phyloP scores from a whole-genome alignment of 2,113 vertebrate genomes.

The Steatornis caripensis region DNA sequence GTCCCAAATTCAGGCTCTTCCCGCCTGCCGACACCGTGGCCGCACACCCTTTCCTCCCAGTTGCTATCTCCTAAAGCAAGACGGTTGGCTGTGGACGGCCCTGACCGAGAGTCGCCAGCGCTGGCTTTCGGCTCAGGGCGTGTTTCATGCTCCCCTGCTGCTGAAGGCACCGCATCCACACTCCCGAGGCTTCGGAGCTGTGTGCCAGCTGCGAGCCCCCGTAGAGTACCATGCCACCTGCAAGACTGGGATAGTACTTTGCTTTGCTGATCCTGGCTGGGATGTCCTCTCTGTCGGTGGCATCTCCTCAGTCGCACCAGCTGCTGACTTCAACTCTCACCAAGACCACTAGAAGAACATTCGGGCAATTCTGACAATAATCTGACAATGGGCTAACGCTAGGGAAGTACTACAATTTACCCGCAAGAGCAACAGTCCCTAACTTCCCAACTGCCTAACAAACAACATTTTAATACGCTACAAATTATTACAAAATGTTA shows the following conservation, averaged over 20 bases:
- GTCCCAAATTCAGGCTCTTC: not conserved
- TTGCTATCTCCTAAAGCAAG: not conserved
- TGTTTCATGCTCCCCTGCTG: rapidly evolving
- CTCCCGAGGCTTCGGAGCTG: rapidly evolving
- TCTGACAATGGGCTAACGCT: not conserved
- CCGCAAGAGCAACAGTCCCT: not conserved
- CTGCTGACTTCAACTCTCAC: not conserved
- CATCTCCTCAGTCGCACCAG: not conserved
- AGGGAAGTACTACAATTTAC: not conserved
- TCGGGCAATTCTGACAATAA: not conserved
- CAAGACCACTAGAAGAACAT: not conserved
- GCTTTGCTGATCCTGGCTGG: not conserved
- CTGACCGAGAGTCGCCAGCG: not conserved
- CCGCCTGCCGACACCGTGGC: rapidly evolving
- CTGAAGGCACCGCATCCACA: not conserved
- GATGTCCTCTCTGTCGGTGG: not conserved
- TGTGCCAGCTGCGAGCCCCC: rapidly evolving
- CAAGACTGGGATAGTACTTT: not conserved
- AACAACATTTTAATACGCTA: not conserved
- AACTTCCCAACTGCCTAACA: not conserved
- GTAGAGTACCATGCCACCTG: rapidly evolving
- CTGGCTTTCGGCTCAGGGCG: not conserved
- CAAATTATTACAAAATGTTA: not conserved
- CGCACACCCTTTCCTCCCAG: rapidly evolving
- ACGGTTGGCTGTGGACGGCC: not conserved